Percentiles rank a stretch among this genome's conserved stretches.
These are phyloP conservation scores for Eulithis prunata DNA, from an alignment of 2,888 invertebrate genomes.

Conservation along the genomic window DNA sequence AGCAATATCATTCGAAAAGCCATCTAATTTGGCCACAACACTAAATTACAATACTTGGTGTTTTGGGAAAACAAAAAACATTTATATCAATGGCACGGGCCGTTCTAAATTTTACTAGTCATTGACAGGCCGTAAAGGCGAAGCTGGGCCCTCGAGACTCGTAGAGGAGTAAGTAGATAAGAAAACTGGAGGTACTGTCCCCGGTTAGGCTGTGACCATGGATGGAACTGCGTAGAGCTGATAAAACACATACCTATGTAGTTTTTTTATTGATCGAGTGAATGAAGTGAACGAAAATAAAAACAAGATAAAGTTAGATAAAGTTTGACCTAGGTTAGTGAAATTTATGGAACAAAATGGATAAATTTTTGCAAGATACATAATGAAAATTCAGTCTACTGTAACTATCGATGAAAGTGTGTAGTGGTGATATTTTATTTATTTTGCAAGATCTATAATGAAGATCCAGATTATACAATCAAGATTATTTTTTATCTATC, in stretches of 20 bases:
- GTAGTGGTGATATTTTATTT: no score
- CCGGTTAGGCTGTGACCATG: conserved; percentile 46
- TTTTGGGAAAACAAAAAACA: conserved; percentile 84
- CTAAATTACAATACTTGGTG: conserved; percentile 82
- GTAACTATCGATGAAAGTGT: no score
- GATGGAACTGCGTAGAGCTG: conserved; percentile 50
- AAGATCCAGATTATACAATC: no score
- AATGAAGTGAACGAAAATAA: no score
- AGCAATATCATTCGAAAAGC: conserved; percentile 51
- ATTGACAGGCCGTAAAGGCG: conserved; percentile 83
- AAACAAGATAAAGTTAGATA: no score
- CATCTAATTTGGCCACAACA: conserved; percentile 62
- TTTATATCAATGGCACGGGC: conserved; percentile 81
- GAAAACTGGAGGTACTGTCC: conserved; percentile 70
- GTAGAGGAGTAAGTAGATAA: conserved; percentile 77
- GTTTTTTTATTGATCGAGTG: no score
- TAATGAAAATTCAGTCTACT: no score
- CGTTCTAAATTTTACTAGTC: conserved; percentile 83
- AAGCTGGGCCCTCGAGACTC: conserved; percentile 70
- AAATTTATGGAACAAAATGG: no score
- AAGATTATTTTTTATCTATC: no score
- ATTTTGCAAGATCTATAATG: no score
- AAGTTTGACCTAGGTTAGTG: no score
- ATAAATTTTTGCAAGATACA: no score
- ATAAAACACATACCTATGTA: conserved; percentile 8